Percentiles rank a stretch among this genome's conserved stretches.
Conservation (phyloP, 2,113 vertebrate genomes). For the Ascaphus truei region DNA sequence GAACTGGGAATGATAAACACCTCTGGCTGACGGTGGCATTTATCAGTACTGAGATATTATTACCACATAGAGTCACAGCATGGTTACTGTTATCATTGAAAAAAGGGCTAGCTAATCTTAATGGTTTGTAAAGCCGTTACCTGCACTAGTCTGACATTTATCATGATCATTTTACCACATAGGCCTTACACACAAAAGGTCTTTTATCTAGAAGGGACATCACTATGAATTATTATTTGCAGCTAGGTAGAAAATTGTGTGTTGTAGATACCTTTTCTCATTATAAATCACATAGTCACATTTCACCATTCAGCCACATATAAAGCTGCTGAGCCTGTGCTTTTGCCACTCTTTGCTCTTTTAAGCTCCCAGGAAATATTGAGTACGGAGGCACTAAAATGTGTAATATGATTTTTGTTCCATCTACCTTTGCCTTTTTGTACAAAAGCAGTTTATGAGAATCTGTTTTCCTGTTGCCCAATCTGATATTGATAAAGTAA, state of each 20-base stretch:
- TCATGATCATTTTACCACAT: slow-evolving; percentile 88
- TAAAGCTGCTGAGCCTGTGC: slow-evolving; percentile 88
- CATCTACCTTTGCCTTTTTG: slow-evolving; percentile 31
- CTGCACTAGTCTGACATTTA: slow-evolving; percentile 92
- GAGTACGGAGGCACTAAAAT: slow-evolving; percentile 62
- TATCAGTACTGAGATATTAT: slow-evolving; percentile 82
- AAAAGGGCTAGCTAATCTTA: slow-evolving; percentile 82
- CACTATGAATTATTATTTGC: slow-evolving; percentile 99
- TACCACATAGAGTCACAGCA: slow-evolving; percentile 74
- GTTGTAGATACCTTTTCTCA: slow-evolving; percentile 90
- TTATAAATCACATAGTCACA: slow-evolving; percentile 97
- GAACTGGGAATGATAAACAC: slow-evolving; percentile 76
- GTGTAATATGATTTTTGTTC: slow-evolving; percentile 45
- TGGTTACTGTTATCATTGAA: slow-evolving; percentile 74
- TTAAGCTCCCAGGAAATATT: slow-evolving; percentile 63
- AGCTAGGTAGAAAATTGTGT: slow-evolving; percentile 99
- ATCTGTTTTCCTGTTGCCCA: slow-evolving; percentile 44
- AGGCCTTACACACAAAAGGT: slow-evolving; percentile 82
- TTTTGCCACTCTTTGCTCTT: slow-evolving; percentile 60
- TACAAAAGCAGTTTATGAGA: slow-evolving; percentile 41
- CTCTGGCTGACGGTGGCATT: slow-evolving; percentile 69
- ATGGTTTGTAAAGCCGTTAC: slow-evolving; percentile 98
- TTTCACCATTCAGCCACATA: slow-evolving; percentile 80
- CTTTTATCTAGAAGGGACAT: slow-evolving; percentile 91
- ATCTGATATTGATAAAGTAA: slow-evolving; percentile 52